Percentiles rank a stretch among this genome's conserved stretches.
phyloP scores from a whole-genome alignment of 2,113 vertebrate genomes.

The Cichladusa arquata region DNA sequence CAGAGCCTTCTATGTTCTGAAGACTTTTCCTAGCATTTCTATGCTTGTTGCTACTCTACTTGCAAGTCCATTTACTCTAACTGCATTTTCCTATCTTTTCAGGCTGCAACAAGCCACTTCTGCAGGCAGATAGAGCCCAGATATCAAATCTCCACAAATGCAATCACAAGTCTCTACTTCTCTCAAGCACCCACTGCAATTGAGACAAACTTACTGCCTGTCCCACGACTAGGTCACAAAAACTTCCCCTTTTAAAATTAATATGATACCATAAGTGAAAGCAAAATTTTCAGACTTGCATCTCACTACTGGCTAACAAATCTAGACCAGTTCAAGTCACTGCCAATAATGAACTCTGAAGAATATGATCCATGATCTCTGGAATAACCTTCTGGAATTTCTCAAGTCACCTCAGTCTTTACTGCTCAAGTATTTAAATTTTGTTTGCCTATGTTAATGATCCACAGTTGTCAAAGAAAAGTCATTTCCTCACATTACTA shows the following conservation, averaged over 20 bases:
- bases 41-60: neutral
- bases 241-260: neutral
- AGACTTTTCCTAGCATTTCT: neutral
- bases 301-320: neutral
- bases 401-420: neutral
- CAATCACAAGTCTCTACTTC: neutral
- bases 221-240: neutral
- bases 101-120: neutral
- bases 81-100: neutral
- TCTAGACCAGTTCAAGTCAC: neutral
- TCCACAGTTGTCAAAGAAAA: neutral
- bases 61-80: neutral
- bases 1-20: neutral
- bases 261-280: fast-evolving
- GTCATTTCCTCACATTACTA: neutral
- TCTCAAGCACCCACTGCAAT: neutral
- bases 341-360: neutral
- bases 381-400: neutral
- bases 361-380: neutral
- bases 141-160: neutral
- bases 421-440: neutral
- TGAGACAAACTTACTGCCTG: neutral
- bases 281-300: neutral
- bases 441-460: neutral
- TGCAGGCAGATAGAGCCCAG: neutral